Conservation (phyloP, 1,140 invertebrate genomes). For the Drosophila malerkotliana region DNA sequence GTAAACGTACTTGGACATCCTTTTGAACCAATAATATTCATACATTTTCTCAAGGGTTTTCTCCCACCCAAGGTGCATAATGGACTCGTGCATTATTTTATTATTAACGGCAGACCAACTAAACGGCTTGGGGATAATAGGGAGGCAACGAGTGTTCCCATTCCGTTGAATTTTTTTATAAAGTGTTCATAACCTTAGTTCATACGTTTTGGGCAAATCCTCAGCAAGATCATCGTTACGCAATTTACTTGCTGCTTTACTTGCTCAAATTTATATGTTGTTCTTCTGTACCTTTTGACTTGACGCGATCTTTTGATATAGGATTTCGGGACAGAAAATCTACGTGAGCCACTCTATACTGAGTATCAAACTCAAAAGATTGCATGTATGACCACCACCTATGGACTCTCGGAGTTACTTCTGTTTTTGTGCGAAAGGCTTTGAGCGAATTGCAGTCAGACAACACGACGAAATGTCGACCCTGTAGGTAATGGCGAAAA, state of each 20-base stretch:
- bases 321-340: conserved; percentile 1
- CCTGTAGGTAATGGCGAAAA: background rate
- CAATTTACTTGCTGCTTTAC: conserved; percentile 1
- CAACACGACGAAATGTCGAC: background rate
- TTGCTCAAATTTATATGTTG: background rate
- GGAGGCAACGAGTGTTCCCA: background rate
- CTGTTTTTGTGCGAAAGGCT: background rate
- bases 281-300: background rate
- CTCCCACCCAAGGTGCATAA: too few relatives aligned
- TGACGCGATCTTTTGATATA: conserved; percentile 1
- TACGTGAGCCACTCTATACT: background rate
- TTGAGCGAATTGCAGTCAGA: background rate
- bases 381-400: conserved; percentile 2
- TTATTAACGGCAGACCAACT: background rate
- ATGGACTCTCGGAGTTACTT: background rate
- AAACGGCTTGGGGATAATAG: conserved; percentile 14
- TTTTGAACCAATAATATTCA: background rate
- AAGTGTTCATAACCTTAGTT: background rate
- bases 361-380: background rate
- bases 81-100: too few relatives aligned
- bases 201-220: too few relatives aligned
- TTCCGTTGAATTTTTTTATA: conserved; percentile 17
- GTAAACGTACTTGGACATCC: too few relatives aligned
- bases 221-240: background rate
- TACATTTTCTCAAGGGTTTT: too few relatives aligned